Base-by-base conservation (phyloP, 2,888 invertebrate species). In the Chloromyia formosa region DNA sequence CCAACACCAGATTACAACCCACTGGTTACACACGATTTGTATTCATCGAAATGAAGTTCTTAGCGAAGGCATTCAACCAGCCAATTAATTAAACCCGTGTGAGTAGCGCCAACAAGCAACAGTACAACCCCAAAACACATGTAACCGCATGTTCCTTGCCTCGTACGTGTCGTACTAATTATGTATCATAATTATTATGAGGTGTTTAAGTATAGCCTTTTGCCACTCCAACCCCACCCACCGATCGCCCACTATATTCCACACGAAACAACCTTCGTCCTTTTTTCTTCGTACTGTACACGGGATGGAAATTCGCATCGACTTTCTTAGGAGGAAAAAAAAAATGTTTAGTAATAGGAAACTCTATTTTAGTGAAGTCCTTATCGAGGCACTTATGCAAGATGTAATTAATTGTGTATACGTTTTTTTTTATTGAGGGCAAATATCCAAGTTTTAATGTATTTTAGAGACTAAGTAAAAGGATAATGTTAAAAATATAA, bases 141-240 rank as follows among this genome's bases (percentile, higher is more conserved):
- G 71, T 71, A 71, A 71, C 71, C 71, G 23, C 71, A 71, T 71
- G 71, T 71, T 56, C 40, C 40, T 71, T 56, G 35, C 40, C 42
- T 58, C 71, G 56, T 71, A 71, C 58, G 71, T 71, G 71, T 71
- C 71, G 58, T 42, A 20, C 71, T 71, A 71, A 71, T 71, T 71
- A 71, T 71, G 71, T 71, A 56, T 71, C 71, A 71, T 71, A 71
- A 71, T 71, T 71, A 71, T 71, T 71, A 71, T 71, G 56, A 71
- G 56, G 71, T 71, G 58, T 71, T 71, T 71, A 60, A 23, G 60
- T 60, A 27, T 12, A 23, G 23, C 60, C n/a, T 60, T 23, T 23
- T n/a, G 14, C 49, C 49, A 49, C 49, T 7, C 49, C 49, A 49
- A 3, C 49, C 18, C 18, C 18, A 18, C 18, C 18, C 56, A n/a